Evolutionary conservation across 1,140 invertebrate species (phyloP).

Genomic region (Heliconius eleuchia): DNA sequence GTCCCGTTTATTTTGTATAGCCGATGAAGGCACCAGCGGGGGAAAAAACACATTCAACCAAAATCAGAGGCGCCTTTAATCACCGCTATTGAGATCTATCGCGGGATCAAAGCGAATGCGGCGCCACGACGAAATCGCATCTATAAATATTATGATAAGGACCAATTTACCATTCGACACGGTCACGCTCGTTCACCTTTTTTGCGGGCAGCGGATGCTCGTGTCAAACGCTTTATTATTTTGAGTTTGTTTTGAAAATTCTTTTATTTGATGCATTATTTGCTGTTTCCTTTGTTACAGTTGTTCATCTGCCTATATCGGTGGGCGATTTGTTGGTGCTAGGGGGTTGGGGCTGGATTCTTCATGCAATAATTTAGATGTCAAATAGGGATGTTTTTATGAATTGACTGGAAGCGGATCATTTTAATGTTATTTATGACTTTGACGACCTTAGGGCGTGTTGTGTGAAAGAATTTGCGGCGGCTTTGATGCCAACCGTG

Average conservation of each 20-base stretch:
- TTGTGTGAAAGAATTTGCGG: conserved; percentile 69
- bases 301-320: conserved; percentile 73
- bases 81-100: conserved; percentile 81
- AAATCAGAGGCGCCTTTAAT: conserved; percentile 81
- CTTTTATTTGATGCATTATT: conserved; percentile 80
- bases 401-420: conserved; percentile 54
- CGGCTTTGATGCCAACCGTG: conserved; percentile 61
- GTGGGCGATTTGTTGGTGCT: conserved; percentile 71
- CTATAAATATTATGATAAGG: conserved; percentile 72
- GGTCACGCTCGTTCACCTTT: conserved; percentile 63
- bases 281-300: conserved; percentile 72
- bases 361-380: conserved; percentile 79
- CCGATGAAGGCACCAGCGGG: conserved; percentile 64
- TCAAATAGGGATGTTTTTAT: conserved; percentile 72
- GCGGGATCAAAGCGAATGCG: conserved; percentile 72
- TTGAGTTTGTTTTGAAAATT: conserved; percentile 82
- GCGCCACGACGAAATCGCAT: conserved; percentile 61
- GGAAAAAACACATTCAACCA: conserved; percentile 78
- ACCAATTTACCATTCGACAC: conserved; percentile 62
- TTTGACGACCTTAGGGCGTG: conserved; percentile 62
- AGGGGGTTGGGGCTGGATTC: conserved; percentile 46
- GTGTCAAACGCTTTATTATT: conserved; percentile 81
- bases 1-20: conserved; percentile 75
- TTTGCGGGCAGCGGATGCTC: conserved; percentile 78
- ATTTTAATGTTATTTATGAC: conserved; percentile 77